These are phyloP conservation scores for Tinea trinotella DNA, from an alignment of 2,888 invertebrate species.

Conservation along the genomic window DNA sequence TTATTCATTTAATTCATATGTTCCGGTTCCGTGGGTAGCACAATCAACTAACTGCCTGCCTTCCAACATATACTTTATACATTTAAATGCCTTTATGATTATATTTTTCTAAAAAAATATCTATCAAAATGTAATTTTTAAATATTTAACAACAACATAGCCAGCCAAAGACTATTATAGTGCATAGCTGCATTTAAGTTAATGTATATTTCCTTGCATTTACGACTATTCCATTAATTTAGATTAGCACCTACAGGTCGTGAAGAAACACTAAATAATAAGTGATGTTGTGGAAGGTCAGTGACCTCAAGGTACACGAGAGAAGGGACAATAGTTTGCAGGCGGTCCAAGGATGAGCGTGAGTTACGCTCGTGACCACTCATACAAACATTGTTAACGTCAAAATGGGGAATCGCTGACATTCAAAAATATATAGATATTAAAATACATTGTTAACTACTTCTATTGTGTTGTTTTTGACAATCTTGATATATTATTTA, in stretches of 20 bases:
- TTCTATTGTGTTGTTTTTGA: neutral
- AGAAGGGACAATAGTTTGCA: conserved; percentile 51
- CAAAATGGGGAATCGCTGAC: conserved; percentile 29
- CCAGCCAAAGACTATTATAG: too few relatives aligned
- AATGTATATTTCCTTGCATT: too few relatives aligned
- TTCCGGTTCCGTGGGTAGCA: too few relatives aligned
- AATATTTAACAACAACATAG: too few relatives aligned
- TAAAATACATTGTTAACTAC: neutral
- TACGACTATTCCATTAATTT: neutral
- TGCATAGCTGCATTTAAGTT: too few relatives aligned
- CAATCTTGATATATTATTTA: too few relatives aligned
- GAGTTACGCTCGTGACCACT: conserved; percentile 45
- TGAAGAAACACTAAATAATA: neutral
- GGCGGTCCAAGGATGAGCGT: conserved; percentile 56
- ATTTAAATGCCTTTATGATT: too few relatives aligned
- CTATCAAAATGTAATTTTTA: too few relatives aligned
- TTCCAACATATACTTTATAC: too few relatives aligned
- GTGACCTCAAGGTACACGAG: conserved; percentile 35
- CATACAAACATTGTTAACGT: conserved; percentile 37
- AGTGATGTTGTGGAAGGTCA: conserved; percentile 29
- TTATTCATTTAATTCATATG: too few relatives aligned
- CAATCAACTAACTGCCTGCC: too few relatives aligned
- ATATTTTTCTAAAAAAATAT: too few relatives aligned
- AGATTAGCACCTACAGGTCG: neutral
- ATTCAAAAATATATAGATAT: conserved; percentile 21